Evolutionary conservation across 2,888 invertebrate genomes (phyloP).

Genomic region (Trypoxylon attenuatum): DNA sequence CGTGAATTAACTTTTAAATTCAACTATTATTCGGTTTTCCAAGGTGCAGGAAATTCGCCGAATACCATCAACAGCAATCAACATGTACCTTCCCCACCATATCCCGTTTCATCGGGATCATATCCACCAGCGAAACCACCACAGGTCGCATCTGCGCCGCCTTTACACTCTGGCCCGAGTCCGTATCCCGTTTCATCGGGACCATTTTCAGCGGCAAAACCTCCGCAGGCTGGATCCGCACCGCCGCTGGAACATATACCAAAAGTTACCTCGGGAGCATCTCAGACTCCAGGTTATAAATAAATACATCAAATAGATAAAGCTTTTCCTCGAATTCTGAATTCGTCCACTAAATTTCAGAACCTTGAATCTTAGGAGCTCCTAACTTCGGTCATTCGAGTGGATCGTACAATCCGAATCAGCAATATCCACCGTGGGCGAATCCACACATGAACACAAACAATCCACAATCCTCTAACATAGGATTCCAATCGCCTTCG

Average conservation of each 20-base stretch:
- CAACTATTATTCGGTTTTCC: too few relatives aligned
- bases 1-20: too few relatives aligned
- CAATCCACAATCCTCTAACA: neutral
- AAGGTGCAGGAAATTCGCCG: too few relatives aligned
- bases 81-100: too few relatives aligned
- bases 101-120: neutral
- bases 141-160: neutral
- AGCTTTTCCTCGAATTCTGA: neutral
- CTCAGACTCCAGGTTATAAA: constrained; percentile 26
- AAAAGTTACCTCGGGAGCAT: constrained; percentile 1
- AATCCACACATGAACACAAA: constrained; percentile 16
- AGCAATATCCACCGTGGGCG: constrained; percentile 19
- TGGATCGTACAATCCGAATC: neutral
- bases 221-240: constrained; percentile 19
- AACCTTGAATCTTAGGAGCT: constrained; percentile 14
- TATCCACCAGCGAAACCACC: too few relatives aligned
- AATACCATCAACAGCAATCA: too few relatives aligned
- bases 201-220: neutral
- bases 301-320: neutral
- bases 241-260: constrained; percentile 8
- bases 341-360: too few relatives aligned
- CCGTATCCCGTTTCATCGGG: too few relatives aligned
- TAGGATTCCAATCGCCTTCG: neutral
- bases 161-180: neutral
- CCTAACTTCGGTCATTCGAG: constrained; percentile 7